A percentile compares a stretch with the other conserved stretches of the same genome.
Conservation (phyloP, 2,888 invertebrate species). For the Atherix ibis region DNA sequence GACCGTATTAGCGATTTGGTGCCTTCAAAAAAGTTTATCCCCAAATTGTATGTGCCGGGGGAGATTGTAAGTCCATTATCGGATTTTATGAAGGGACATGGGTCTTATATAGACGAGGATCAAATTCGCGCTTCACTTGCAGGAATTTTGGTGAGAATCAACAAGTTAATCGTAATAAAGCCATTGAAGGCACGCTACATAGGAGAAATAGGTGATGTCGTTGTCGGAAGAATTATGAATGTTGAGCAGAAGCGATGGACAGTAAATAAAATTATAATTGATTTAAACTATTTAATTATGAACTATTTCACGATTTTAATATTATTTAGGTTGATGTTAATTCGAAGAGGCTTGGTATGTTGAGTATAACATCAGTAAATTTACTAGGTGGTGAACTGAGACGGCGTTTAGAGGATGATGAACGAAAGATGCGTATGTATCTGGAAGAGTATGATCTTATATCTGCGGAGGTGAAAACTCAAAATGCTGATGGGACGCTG, state of each 20-base stretch:
- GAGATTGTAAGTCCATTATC: too few species aligned
- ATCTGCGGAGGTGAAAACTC: slow-evolving; percentile 92
- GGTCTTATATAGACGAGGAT: slow-evolving; percentile 78
- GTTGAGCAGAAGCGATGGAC: slow-evolving; percentile 92
- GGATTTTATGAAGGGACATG: slow-evolving; percentile 77
- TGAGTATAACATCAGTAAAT: slow-evolving; percentile 85
- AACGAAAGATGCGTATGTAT: slow-evolving; percentile 92
- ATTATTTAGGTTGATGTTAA: too few species aligned
- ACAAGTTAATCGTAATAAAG: slow-evolving; percentile 81
- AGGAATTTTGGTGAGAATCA: slow-evolving; percentile 85
- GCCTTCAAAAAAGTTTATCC: too few species aligned
- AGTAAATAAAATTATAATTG: slow-evolving; percentile 9
- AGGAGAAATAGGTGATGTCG: slow-evolving; percentile 92
- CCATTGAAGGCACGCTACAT: slow-evolving; percentile 83
- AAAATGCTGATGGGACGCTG: slow-evolving; percentile 79
- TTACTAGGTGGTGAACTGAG: slow-evolving; percentile 95
- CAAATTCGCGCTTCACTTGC: slow-evolving; percentile 83
- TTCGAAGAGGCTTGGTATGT: slow-evolving; percentile 70
- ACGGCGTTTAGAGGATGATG: slow-evolving; percentile 86
- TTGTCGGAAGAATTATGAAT: slow-evolving; percentile 86
- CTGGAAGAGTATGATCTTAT: slow-evolving; percentile 90
- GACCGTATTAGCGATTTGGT: too few species aligned
- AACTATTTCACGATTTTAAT: not conserved
- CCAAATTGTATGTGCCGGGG: too few species aligned
- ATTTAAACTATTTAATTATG: not conserved